A percentile compares a stretch with the other conserved stretches of the same genome.
phyloP scores from a whole-genome alignment of 2,888 invertebrate genomes.

The Acanthosepion pharaonis region DNA sequence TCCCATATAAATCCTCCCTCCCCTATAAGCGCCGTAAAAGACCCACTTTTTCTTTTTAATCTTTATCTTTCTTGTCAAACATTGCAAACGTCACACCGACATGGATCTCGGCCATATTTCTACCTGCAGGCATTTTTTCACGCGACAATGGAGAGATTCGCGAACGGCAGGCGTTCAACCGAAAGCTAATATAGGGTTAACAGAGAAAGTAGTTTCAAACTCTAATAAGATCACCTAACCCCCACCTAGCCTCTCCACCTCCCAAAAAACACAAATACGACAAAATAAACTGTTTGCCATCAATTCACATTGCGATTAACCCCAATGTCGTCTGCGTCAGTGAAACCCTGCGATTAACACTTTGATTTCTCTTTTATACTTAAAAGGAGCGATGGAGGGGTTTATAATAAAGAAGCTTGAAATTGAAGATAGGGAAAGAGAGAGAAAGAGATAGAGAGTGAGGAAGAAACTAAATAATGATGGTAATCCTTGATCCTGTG shows the following conservation, averaged over 20 bases:
- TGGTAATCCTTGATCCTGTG: background rate
- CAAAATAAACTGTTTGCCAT: background rate
- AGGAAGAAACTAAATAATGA: background rate
- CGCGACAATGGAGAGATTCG: background rate
- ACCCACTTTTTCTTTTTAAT: no score
- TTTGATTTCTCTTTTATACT: background rate
- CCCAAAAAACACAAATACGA: background rate
- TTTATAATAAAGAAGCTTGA: background rate
- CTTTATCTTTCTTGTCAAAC: background rate
- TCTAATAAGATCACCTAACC: background rate
- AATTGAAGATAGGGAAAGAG: background rate
- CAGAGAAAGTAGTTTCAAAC: background rate
- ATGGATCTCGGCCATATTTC: background rate
- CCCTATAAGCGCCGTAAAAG: no score
- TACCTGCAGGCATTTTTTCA: background rate
- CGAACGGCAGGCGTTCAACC: background rate
- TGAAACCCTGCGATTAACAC: background rate
- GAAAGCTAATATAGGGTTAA: background rate
- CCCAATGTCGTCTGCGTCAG: conserved; percentile 7
- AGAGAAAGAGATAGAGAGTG: background rate
- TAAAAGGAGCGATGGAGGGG: background rate
- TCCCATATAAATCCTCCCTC: no score
- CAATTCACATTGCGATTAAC: background rate
- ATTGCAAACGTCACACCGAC: background rate
- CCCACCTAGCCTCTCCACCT: background rate